Conservation (phyloP, 2,888 invertebrate genomes). For the Calliscelio sp. region DNA sequence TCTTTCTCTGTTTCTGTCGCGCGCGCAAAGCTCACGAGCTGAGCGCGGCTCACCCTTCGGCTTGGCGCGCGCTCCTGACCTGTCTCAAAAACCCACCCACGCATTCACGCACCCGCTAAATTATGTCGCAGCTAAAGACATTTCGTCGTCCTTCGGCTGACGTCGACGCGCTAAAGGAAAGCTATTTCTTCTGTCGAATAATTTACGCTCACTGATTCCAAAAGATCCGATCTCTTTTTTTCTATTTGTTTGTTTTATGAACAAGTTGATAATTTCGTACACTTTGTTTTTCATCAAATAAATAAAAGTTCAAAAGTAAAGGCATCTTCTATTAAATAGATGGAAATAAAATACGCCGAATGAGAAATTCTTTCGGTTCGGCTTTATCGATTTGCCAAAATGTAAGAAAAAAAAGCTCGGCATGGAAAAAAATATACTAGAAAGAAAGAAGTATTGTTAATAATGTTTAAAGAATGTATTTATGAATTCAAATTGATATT, state of each 20-base stretch:
- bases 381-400: too few relatives aligned
- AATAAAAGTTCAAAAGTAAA: too few relatives aligned
- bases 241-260: conserved; percentile 7
- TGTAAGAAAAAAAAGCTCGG: too few relatives aligned
- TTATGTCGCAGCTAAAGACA: conserved; percentile 71
- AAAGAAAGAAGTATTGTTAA: too few relatives aligned
- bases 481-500: too few relatives aligned
- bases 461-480: too few relatives aligned
- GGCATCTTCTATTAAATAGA: too few relatives aligned
- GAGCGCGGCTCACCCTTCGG: conserved; percentile 60
- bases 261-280: conserved; percentile 27
- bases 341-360: too few relatives aligned
- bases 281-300: neutral
- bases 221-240: conserved; percentile 35
- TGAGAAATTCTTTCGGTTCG: too few relatives aligned
- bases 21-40: conserved; percentile 62
- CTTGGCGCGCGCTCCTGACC: conserved; percentile 82
- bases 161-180: conserved; percentile 51
- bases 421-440: too few relatives aligned
- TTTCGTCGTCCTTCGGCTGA: conserved; percentile 65
- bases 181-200: conserved; percentile 52
- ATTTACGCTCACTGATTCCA: conserved; percentile 55
- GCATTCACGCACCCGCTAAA: conserved; percentile 77
- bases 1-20: conserved; percentile 64
- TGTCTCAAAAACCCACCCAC: conserved; percentile 84